phyloP scores from a whole-genome alignment of 2,113 vertebrate genomes.

The Origma solitaria region DNA sequence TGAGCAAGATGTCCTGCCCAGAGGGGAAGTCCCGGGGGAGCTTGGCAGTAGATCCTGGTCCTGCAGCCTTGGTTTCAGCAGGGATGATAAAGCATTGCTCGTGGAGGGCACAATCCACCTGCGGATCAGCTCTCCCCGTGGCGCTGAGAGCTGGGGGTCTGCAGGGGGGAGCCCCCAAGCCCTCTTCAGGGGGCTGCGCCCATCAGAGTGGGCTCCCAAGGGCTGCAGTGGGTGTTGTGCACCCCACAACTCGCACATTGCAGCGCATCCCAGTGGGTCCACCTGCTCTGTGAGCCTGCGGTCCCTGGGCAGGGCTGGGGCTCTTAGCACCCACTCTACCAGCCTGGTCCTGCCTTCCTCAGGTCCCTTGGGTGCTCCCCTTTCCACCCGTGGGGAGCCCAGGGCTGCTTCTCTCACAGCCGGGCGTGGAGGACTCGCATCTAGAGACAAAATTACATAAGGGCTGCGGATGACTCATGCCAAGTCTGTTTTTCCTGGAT shows the following conservation, averaged over 20 bases:
- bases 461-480: neutral
- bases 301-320: neutral
- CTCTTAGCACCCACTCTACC: neutral
- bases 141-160: neutral
- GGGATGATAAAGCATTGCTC: rapidly evolving
- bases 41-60: neutral
- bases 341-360: neutral
- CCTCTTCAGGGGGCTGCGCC: neutral
- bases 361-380: neutral
- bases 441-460: neutral
- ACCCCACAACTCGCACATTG: neutral
- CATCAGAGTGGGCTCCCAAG: neutral
- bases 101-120: neutral
- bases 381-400: neutral
- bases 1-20: rapidly evolving
- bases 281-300: neutral
- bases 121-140: neutral
- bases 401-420: neutral
- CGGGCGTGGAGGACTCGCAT: rapidly evolving
- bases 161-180: rapidly evolving
- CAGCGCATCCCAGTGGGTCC: neutral
- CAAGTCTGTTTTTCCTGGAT: neutral
- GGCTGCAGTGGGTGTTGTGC: neutral
- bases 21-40: neutral
- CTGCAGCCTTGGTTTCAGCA: neutral